Evolutionary conservation across 2,797 vertebrate species (phyloP), one percentile per base, ranked within the genome.

Genomic region (Cuculus canorus): DNA sequence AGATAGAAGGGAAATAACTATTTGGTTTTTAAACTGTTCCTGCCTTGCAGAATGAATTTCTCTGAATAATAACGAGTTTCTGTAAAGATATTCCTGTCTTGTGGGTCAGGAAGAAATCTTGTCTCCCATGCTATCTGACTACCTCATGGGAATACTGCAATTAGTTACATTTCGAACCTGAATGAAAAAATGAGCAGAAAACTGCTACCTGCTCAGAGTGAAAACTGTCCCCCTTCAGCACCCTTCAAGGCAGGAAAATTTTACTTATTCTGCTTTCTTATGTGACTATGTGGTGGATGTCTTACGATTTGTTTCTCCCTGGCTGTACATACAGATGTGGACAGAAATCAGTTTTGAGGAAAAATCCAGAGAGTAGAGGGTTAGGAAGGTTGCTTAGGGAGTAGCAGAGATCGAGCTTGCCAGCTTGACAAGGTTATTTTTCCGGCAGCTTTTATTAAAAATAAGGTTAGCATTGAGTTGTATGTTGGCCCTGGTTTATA

Each of bases 381-480:
- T 70, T 77, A 56, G 45, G 24, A 86, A 81, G 13, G 37, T n/a
- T 84, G 27, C 33, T 65, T 75, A 82, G 45, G 27, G 43, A 86
- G 59, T 39, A 65, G 17, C 63, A 23, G 13, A 65, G 53, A 65
- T 35, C 52, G 41, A 86, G 30, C 2, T 60, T 71, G 19, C 48
- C 45, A 76, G 32, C 33, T 69, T 77, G 70, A n/a, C 30, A 71
- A 60, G 32, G 66, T 86, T 81, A 39, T 75, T 82, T 86, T 82
- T 82, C 66, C 35, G 92, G 50, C 27, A 84, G 16, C 21, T 32
- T 60, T 88, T 83, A 65, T 88, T 88, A 82, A 83, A 94, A 86
- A 64, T 75, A 68, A 92, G 63, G 39, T 88, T 80, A 88, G 14
- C 28, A 56, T 11, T 52, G 65, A 83, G 21, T 68, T 86, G 28